A percentile compares a stretch with the other conserved stretches of the same genome.
Conservation (phyloP, 2,888 invertebrate genomes). For the Cantharis nigra region DNA sequence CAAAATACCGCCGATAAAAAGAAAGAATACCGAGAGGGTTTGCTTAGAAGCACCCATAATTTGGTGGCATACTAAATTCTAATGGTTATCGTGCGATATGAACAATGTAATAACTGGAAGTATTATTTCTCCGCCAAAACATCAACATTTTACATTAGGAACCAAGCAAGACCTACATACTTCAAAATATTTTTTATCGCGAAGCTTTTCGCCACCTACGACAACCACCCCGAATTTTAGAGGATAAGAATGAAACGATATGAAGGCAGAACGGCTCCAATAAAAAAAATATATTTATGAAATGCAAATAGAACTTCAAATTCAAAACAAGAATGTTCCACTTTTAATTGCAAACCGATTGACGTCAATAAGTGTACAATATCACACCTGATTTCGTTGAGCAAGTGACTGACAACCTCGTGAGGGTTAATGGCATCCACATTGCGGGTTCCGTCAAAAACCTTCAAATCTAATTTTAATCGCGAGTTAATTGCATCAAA, state of each 20-base stretch:
- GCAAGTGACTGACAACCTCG: neutral
- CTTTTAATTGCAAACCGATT: neutral
- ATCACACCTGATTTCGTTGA: neutral
- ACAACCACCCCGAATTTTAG: neutral
- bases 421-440: neutral
- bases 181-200: neutral
- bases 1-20: constrained; percentile 25
- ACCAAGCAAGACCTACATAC: neutral
- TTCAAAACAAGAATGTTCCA: neutral
- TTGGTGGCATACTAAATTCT: constrained; percentile 25
- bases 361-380: neutral
- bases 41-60: constrained; percentile 17
- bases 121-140: neutral
- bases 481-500: neutral
- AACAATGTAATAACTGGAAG: constrained; percentile 16
- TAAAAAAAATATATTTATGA: neutral
- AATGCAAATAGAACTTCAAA: neutral
- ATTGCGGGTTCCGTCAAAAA: neutral
- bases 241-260: neutral
- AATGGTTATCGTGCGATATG: constrained; percentile 22
- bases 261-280: neutral
- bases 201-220: neutral
- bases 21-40: constrained; percentile 14
- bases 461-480: neutral
- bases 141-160: neutral